Conservation (phyloP, 2,797 vertebrate genomes). For the Alfaro cultratus region DNA sequence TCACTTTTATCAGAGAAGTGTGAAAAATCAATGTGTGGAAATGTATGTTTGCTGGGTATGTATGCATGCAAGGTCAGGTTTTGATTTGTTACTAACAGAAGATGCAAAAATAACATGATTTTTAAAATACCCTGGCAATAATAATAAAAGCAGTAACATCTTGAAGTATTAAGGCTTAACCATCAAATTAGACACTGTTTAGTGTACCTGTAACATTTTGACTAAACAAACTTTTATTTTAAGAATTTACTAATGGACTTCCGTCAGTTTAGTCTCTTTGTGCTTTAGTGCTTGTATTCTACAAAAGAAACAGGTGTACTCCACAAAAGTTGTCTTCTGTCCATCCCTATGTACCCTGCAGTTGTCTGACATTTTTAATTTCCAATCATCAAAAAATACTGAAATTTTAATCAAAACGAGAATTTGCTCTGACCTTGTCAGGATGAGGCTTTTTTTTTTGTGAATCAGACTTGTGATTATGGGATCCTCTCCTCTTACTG, state of each 20-base stretch:
- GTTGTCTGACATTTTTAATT: slow-evolving; percentile 35
- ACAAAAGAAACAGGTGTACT: slow-evolving; percentile 16
- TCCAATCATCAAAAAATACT: slow-evolving; percentile 45
- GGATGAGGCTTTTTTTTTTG: slow-evolving; percentile 55
- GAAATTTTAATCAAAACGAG: slow-evolving; percentile 71
- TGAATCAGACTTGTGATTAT: slow-evolving; percentile 74
- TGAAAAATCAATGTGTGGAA: slow-evolving; percentile 8
- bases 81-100: slow-evolving; percentile 24
- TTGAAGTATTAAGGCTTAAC: background rate
- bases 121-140: background rate
- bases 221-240: background rate
- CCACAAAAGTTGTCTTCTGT: slow-evolving; percentile 14
- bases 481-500: slow-evolving; percentile 64
- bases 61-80: slow-evolving; percentile 31
- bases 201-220: background rate
- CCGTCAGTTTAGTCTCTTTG: slow-evolving; percentile 8
- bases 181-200: background rate
- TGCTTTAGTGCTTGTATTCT: slow-evolving; percentile 14
- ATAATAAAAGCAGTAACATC: too few relatives aligned
- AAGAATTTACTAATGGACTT: background rate
- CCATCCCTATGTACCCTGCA: slow-evolving; percentile 16
- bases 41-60: slow-evolving; percentile 7
- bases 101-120: background rate
- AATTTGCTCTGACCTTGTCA: slow-evolving; percentile 67
- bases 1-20: slow-evolving; percentile 12